Base-by-base conservation (phyloP, 2,113 vertebrate genomes). In the Vicugna pacos region DNA sequence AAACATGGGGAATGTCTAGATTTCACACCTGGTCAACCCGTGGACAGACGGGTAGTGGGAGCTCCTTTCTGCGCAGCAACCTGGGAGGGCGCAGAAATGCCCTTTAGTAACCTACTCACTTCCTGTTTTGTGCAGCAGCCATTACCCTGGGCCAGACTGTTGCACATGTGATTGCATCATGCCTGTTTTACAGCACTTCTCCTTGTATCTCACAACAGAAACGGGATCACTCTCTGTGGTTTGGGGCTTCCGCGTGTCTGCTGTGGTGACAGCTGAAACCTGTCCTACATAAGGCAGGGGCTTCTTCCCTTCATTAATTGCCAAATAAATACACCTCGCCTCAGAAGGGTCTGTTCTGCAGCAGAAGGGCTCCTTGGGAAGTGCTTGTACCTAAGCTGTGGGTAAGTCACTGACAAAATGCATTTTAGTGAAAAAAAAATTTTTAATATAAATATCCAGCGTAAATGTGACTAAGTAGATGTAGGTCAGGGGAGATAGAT, bases 41-140 rank as follows among this genome's bases (percentile, higher is more conserved):
- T 32, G 58, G 38, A 38, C 58, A 14, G 84, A n/a, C 1, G 72
- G 85, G 35, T n/a, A 14, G 16, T 3, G 8, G 83, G 48, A 56
- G 50, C 24, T 26, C 4, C 13, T 56, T 28, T 26, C 4, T 5
- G 50, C 3, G 4, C 22, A 15, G 28, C 48, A 14, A 46, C 50
- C 65, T 10, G 3, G n/a, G 46, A 76, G 38, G 15, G 46, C 77
- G 54, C 12, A 73, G 7, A 65, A 60, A 46, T 89, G 93, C 2
- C 94, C 91, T 26, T 2, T 14, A 94, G 94, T 97, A 94, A 96
- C 94, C 95, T 52, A 0, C 42, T 2, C 0, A 11, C 83, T 95
- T 83, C 97, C 93, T 75, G 89, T 80, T 88, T 54, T 69, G 48
- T 38, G 28, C 20, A 28, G 82, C 2, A 22, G 15, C 65, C 5